These are phyloP conservation scores for Ophion ventricosus DNA, from an alignment of 2,888 invertebrate species.

Conservation along the genomic window DNA sequence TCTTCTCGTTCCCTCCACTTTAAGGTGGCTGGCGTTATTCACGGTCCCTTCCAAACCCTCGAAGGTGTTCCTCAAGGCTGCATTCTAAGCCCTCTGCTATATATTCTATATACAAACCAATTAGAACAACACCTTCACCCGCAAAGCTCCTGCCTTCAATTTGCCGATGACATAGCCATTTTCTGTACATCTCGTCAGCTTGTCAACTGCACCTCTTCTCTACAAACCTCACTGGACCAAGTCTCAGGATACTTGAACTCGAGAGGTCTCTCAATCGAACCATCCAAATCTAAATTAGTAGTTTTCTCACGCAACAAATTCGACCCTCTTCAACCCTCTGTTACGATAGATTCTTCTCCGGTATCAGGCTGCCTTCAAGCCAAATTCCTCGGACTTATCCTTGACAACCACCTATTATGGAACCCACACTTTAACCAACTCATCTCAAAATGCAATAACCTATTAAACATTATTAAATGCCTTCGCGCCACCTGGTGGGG, in stretches of 20 bases:
- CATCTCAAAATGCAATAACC: conserved; percentile 41
- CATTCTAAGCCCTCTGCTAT: not conserved
- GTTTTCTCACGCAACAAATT: conserved; percentile 26
- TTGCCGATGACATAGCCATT: conserved; percentile 54
- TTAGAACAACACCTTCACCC: conserved; percentile 23
- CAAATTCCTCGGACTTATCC: conserved; percentile 48
- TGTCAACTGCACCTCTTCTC: not conserved
- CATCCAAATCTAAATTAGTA: conserved; percentile 40
- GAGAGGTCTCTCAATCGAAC: conserved; percentile 32
- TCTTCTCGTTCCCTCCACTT: not conserved
- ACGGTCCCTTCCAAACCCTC: not conserved
- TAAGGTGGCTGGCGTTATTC: not conserved
- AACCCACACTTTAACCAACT: conserved; percentile 19
- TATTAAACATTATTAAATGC: conserved; percentile 41
- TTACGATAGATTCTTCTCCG: not conserved
- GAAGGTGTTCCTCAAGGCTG: not conserved
- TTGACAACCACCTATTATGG: conserved; percentile 26
- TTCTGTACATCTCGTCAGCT: not conserved
- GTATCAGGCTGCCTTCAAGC: not conserved
- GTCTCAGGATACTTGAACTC: conserved; percentile 1
- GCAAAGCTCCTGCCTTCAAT: conserved; percentile 31
- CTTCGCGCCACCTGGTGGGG: conserved; percentile 53
- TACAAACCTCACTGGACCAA: conserved; percentile 5
- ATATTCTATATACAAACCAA: conserved; percentile 42
- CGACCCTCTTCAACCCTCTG: not conserved